Base-by-base conservation (phyloP, 2,888 invertebrate species). In the Cheilosia urbana region DNA sequence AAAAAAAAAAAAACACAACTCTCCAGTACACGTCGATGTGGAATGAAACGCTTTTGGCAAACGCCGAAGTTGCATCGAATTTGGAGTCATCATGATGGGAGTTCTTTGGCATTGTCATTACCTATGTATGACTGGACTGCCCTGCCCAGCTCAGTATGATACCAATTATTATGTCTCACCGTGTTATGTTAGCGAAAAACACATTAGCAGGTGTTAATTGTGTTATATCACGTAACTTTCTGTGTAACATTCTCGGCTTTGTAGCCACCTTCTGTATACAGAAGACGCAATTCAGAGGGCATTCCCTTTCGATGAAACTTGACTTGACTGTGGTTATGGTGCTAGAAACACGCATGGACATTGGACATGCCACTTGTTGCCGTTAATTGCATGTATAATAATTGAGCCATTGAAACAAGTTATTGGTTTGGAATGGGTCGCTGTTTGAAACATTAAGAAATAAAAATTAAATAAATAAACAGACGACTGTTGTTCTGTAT, bases 181-280 rank as follows among this genome's bases (percentile, higher is more conserved):
- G 11, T 11, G 9, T 11, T 24, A 7, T 42, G n/a, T 40, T 21
- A 4, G 21, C 24, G 24, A 42, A 45, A 62, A 60, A 42, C 3
- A 21, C 42, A n/a, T 15, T 24, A 27, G 17, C 62, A 45, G 62
- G 42, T 62, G 62, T 62, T 45, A 42, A 62, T 62, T 24, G 45
- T n/a, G n/a, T 45, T 45, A 45, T 4, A 27, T 27, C 62, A 62
- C 62, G 62, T 45, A 62, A n/a, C 62, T 58, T 58, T n/a, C 15
- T 45, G 17, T n/a, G 2, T 24, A 42, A 58, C 40, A 40, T 30
- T 13, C 5, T 17, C 9, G 27, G 5, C 3, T 42, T 6, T 45
- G 24, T 17, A 42, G 21, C 21, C 19, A 21, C 15, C 15, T 21
- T n/a, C n/a, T 45, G 7, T 27, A 7, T 27, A n/a, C 6, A 13